phyloP scores from a whole-genome alignment of 2,797 vertebrate genomes.

The Threskiornis aethiopicus region DNA sequence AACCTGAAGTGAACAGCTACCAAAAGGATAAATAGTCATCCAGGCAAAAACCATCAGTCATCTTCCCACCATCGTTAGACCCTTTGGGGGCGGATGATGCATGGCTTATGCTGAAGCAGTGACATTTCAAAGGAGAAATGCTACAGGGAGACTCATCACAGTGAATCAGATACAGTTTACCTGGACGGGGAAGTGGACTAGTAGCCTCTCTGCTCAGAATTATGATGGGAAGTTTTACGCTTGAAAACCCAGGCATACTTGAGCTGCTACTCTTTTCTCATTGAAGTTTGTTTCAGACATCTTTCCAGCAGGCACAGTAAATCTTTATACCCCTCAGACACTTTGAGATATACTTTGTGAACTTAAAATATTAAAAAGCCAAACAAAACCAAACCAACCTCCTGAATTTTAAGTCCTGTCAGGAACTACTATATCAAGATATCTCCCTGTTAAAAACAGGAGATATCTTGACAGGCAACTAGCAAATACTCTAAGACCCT shows the following conservation, averaged over 20 bases:
- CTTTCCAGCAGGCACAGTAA: not conserved
- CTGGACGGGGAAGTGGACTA: not conserved
- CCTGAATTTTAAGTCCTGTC: not conserved
- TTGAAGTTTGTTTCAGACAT: not conserved
- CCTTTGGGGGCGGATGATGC: not conserved
- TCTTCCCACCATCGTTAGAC: not conserved
- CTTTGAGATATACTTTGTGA: not conserved
- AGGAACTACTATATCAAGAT: not conserved
- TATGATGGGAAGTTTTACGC: not conserved
- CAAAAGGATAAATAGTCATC: not conserved
- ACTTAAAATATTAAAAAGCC: not conserved
- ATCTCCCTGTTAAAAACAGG: not conserved
- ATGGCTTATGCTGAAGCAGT: not conserved
- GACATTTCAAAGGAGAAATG: not conserved
- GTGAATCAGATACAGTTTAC: not conserved
- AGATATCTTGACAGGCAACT: not conserved
- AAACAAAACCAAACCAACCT: not conserved
- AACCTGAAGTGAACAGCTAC: not conserved
- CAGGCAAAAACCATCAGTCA: not conserved
- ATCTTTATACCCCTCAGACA: not conserved
- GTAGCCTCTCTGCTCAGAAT: not conserved
- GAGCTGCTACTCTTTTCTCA: not conserved
- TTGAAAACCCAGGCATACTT: not conserved
- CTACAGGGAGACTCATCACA: not conserved
- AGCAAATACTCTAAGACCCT: not conserved